These are phyloP conservation scores for Benthosema pterotum DNA, from an alignment of 2,797 vertebrate species.

Conservation along the genomic window DNA sequence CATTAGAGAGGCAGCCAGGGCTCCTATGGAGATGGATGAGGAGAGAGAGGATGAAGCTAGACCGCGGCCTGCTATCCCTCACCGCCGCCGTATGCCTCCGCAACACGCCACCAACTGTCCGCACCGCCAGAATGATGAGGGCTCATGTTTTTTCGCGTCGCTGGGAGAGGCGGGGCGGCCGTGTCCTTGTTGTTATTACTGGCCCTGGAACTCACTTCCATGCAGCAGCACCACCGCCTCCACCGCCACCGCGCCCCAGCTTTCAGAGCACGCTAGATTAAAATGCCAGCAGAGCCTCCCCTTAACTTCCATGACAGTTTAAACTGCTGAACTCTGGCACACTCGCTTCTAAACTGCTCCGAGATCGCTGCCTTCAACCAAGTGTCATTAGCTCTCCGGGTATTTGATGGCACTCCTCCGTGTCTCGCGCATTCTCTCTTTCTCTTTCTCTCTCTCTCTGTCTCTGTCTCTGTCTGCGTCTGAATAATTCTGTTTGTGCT, in stretches of 20 bases:
- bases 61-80: constrained; percentile 69
- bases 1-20: constrained; percentile 62
- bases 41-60: constrained; percentile 62
- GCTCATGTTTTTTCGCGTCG: constrained; percentile 43
- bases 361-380: constrained; percentile 76
- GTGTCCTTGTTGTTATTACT: constrained; percentile 68
- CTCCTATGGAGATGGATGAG: constrained; percentile 80
- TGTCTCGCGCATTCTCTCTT: not conserved
- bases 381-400: constrained; percentile 78
- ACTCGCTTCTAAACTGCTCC: constrained; percentile 74
- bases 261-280: constrained; percentile 69
- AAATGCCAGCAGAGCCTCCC: constrained; percentile 78
- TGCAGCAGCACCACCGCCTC: constrained; percentile 7
- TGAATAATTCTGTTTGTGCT: constrained; percentile 87
- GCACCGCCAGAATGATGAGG: constrained; percentile 48
- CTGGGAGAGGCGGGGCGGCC: constrained; percentile 43
- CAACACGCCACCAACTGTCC: constrained; percentile 45
- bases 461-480: constrained; percentile 46
- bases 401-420: constrained; percentile 70
- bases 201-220: constrained; percentile 57
- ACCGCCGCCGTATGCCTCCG: constrained; percentile 39
- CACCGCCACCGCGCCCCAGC: not conserved
- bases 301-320: constrained; percentile 75
- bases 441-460: not conserved
- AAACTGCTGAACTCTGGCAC: constrained; percentile 74